These are phyloP conservation scores for Chaetorhynchus papuensis DNA, from an alignment of 2,113 vertebrate species.

Conservation along the genomic window DNA sequence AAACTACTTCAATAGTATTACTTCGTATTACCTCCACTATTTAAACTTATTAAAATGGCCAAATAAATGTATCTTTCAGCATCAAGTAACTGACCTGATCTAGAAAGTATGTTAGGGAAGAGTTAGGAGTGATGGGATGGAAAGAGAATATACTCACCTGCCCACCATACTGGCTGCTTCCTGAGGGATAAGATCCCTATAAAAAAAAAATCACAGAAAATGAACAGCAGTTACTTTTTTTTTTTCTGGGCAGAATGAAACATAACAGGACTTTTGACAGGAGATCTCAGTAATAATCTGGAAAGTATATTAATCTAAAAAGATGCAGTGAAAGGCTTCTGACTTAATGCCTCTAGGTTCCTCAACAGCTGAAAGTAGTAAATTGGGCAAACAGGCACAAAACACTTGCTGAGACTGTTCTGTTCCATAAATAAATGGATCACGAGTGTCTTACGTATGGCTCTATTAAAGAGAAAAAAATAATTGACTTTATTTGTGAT, in stretches of 20 bases:
- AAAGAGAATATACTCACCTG: not conserved
- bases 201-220: not conserved
- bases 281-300: not conserved
- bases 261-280: not conserved
- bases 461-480: not conserved
- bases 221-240: not conserved
- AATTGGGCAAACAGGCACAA: not conserved
- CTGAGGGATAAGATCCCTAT: conserved; percentile 16
- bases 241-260: not conserved
- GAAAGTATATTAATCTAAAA: not conserved
- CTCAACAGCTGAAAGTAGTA: not conserved
- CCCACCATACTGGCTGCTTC: conserved; percentile 13
- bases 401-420: not conserved
- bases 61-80: not conserved
- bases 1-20: rapidly evolving
- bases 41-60: not conserved
- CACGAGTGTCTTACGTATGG: not conserved
- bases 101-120: not conserved
- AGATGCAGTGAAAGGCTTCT: not conserved
- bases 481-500: not conserved
- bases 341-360: not conserved
- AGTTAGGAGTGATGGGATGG: not conserved
- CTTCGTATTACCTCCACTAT: not conserved
- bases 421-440: not conserved
- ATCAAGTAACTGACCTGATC: not conserved